Evolutionary conservation across 92 coral and sea anemone species (phyloP), one percentile per base, ranked within the genome.

Genomic region (Phenganax stokvisi): DNA sequence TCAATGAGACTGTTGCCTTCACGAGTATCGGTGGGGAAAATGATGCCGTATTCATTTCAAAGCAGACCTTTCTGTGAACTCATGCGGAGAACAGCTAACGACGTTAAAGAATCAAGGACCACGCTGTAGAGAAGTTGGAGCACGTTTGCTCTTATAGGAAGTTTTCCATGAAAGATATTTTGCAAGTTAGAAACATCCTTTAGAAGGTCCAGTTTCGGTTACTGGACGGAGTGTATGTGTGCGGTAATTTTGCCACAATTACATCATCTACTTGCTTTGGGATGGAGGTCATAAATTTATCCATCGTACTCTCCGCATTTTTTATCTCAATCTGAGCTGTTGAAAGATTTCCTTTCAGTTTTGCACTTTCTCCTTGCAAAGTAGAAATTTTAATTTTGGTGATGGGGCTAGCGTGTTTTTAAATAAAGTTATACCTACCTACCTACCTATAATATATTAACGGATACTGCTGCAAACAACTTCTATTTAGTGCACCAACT

Each of bases 211-310:
- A 86, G 82, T 86, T 86, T 63, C 83, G 47, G 3, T 59, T 77
- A 11, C 89, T 82, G 7, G 13, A n/a, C 68, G 68, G 0, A 25
- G 71, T 58, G 65, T 86, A 86, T 66, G 83, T 81, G 17, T 74
- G 77, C 8, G 86, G 89, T 31, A 71, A 51, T 56, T 86, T 76
- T 60, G 57, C 72, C 10, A 81, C 54, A 64, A 86, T 81, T 15
- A 82, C 65, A 64, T 86, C 86, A 73, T 86, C 89, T 3, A 86
- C 73, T 4, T 58, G 64, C 74, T 76, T 86, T 56, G 82, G 30
- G 55, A 56, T 9, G 7, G 89, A 86, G 17, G 74, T 72, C 17
- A 15, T n/a, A 0, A 81, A 86, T 64, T 86, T 86, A 20, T 86
- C 56, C 0, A 82, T 65, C 1, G 86, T 86, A 31, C 70, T 81